phyloP scores from a whole-genome alignment of 2,888 invertebrate species.

The Drosophila sordidapex region DNA sequence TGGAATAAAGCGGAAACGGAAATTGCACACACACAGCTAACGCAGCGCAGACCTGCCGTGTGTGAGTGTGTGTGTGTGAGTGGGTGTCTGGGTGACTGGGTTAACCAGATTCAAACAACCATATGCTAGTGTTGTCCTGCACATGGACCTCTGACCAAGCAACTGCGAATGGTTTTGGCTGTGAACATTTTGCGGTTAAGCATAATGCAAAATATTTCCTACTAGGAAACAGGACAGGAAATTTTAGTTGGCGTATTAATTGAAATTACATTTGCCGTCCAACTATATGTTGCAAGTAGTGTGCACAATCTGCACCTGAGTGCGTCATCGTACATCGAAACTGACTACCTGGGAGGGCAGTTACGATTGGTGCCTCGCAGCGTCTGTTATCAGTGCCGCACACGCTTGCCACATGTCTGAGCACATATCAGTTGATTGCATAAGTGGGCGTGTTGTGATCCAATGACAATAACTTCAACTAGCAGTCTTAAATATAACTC shows the following conservation, averaged over 20 bases:
- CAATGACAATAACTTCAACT: slow-evolving; percentile 18
- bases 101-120: slow-evolving; percentile 56
- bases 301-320: slow-evolving; percentile 37
- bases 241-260: slow-evolving; percentile 59
- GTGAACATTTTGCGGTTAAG: slow-evolving; percentile 65
- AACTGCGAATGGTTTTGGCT: slow-evolving; percentile 62
- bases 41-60: slow-evolving; percentile 15
- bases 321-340: slow-evolving; percentile 3
- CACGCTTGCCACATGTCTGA: slow-evolving; percentile 16
- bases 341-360: slow-evolving; percentile 5
- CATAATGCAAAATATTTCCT: slow-evolving; percentile 41
- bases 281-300: slow-evolving; percentile 39
- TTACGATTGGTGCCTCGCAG: slow-evolving; percentile 13
- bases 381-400: slow-evolving; percentile 27
- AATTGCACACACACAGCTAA: slow-evolving; percentile 59
- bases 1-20: slow-evolving; percentile 76
- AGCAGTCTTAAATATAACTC: neutral
- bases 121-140: slow-evolving; percentile 33
- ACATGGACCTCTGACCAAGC: slow-evolving; percentile 12
- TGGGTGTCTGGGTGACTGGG: slow-evolving; percentile 17
- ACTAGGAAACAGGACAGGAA: slow-evolving; percentile 12
- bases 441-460: neutral
- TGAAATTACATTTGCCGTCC: slow-evolving; percentile 63
- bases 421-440: slow-evolving; percentile 28
- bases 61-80: slow-evolving; percentile 2